Evolutionary conservation across 2,797 vertebrate species (phyloP), one percentile per base, ranked within the genome.

Genomic region (Heteromormyrus szaboi): DNA sequence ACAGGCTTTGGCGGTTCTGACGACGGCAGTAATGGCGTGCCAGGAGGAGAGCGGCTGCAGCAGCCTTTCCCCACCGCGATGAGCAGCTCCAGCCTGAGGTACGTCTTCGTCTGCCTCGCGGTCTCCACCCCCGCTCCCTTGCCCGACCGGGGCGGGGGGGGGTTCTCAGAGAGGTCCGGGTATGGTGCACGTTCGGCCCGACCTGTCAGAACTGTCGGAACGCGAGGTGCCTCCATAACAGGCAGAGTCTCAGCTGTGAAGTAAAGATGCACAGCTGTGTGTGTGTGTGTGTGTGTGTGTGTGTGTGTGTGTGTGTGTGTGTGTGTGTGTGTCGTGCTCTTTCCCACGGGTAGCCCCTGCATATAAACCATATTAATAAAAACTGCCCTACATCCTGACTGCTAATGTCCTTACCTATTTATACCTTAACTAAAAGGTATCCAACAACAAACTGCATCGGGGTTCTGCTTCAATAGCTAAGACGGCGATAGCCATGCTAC

Each of bases 11-110:
- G 89, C 7, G 59, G 33, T 84, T 94, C 92, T 90, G 93, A 91
- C 56, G 91, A 93, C 93, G 93, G 95, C 93, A 95, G 94, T 90
- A 96, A 97, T 97, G 97, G 97, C 93, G 94, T 93, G 95, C 91
- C 95, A 93, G 93, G 93, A 94, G 91, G 90, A 91, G 95, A 92
- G 93, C 93, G 92, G 93, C 95, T 91, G 92, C 93, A 92, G 93
- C 95, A 94, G 90, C 91, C 90, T 92, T 83, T 88, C 51, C 90
- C 2, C 90, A 44, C 91, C 91, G 90, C 86, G 51, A 84, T 90
- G 89, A 91, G 92, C 91, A 89, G 91, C 91, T 90, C 92, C 93
- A 93, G 92, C 89, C 85, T 62, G 89, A 90, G 92, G 92, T 92
- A 91, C 5, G 92, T 92, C 90, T 19, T 90, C 88, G n/a, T 88